Percentiles rank a stretch among this genome's conserved stretches.
These are phyloP conservation scores for Balearica regulorum DNA, from an alignment of 2,797 vertebrate species.

Conservation along the genomic window DNA sequence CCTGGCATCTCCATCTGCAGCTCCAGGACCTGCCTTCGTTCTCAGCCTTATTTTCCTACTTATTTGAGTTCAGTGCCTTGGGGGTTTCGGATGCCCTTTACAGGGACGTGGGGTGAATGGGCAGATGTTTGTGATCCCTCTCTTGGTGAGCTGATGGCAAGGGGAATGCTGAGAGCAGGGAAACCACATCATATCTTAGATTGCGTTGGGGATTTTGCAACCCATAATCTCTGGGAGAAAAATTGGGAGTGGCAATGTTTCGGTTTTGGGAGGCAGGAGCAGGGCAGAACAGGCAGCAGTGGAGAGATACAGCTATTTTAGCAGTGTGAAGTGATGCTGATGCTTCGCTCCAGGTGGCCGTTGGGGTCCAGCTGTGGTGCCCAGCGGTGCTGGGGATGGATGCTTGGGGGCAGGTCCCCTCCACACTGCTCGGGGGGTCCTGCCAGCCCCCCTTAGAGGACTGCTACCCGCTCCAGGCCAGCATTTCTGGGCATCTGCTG, in stretches of 20 bases:
- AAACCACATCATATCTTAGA: rapidly evolving
- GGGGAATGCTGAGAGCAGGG: background rate
- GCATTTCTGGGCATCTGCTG: background rate
- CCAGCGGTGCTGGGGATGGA: background rate
- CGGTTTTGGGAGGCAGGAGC: background rate
- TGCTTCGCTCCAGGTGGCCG: rapidly evolving
- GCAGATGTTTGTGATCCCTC: background rate
- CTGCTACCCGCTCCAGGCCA: background rate
- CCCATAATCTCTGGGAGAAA: background rate
- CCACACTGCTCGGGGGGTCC: rapidly evolving
- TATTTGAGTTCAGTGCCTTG: background rate
- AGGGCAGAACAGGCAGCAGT: background rate
- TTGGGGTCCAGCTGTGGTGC: background rate
- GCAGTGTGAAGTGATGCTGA: background rate
- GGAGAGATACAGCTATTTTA: background rate
- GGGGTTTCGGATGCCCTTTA: background rate
- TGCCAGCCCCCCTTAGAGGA: background rate
- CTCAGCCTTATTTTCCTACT: background rate
- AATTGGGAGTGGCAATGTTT: background rate
- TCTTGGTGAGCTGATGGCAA: background rate
- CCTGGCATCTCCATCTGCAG: background rate
- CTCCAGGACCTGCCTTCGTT: rapidly evolving
- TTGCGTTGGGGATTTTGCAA: background rate
- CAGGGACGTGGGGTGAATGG: background rate
- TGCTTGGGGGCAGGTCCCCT: background rate